Evolutionary conservation across 2,797 vertebrate genomes (phyloP).

Genomic region (Gobio occitaniae): DNA sequence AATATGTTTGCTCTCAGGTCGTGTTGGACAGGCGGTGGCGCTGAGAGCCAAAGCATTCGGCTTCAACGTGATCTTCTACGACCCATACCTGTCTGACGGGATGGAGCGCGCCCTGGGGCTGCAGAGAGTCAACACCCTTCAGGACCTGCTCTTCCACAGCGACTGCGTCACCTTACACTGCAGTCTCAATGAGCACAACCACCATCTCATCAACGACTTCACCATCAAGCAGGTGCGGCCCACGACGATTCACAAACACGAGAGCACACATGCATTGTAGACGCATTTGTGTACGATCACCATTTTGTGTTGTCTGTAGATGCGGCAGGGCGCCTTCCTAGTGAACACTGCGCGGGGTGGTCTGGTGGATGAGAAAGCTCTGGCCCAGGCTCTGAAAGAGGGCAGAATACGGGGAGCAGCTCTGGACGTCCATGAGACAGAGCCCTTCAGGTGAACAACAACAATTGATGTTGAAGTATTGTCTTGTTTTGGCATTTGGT

Average conservation of each 20-base stretch:
- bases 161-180: constrained; percentile 98
- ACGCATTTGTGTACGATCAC: constrained; percentile 10
- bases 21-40: constrained; percentile 96
- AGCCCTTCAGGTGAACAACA: constrained; percentile 91
- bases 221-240: constrained; percentile 94
- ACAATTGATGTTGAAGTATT: not conserved
- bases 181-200: constrained; percentile 98
- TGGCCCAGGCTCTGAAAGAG: constrained; percentile 98
- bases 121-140: constrained; percentile 94
- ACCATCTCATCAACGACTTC: constrained; percentile 99
- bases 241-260: not conserved
- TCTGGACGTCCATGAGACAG: constrained; percentile 96
- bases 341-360: constrained; percentile 97
- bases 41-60: constrained; percentile 95
- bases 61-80: constrained; percentile 98
- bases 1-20: constrained; percentile 78
- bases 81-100: constrained; percentile 95
- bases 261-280: not conserved
- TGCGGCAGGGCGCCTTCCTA: constrained; percentile 97
- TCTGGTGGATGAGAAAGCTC: constrained; percentile 96
- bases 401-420: constrained; percentile 98
- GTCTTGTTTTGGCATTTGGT: not conserved
- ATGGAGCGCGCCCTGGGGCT: constrained; percentile 95
- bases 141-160: constrained; percentile 96
- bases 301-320: constrained; percentile 75